These are phyloP conservation scores for Ophion ventricosus DNA, from an alignment of 2,888 invertebrate species.

Conservation along the genomic window DNA sequence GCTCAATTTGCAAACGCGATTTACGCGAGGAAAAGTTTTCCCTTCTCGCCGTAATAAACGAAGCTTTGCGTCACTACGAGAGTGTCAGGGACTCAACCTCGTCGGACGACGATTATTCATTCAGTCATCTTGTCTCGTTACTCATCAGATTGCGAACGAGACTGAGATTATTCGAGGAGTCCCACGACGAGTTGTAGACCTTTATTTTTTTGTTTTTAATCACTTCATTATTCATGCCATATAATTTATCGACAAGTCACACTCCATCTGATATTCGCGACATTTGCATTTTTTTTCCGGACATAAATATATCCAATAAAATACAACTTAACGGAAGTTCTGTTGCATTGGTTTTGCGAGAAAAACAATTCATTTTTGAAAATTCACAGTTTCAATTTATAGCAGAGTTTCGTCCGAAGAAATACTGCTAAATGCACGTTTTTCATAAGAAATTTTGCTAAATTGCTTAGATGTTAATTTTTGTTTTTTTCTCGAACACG, in stretches of 20 bases:
- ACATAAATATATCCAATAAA: no score
- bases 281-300: no score
- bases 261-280: not conserved
- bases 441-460: no score
- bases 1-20: constrained; percentile 74
- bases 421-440: no score
- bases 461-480: no score
- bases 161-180: constrained; percentile 63
- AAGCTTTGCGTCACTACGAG: constrained; percentile 70
- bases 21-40: constrained; percentile 67
- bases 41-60: constrained; percentile 69
- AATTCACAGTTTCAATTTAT: not conserved
- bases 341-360: no score
- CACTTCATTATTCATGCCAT: not conserved
- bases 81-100: constrained; percentile 60
- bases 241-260: not conserved
- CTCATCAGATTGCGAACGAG: constrained; percentile 67
- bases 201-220: not conserved
- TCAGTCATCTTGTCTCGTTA: constrained; percentile 67
- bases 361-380: no score
- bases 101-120: constrained; percentile 68
- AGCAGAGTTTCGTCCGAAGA: not conserved
- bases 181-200: constrained; percentile 74
- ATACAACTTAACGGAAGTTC: no score
- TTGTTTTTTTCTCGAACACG: no score